Evolutionary conservation across 2,113 vertebrate genomes (phyloP).

Genomic region (Suricata suricatta): DNA sequence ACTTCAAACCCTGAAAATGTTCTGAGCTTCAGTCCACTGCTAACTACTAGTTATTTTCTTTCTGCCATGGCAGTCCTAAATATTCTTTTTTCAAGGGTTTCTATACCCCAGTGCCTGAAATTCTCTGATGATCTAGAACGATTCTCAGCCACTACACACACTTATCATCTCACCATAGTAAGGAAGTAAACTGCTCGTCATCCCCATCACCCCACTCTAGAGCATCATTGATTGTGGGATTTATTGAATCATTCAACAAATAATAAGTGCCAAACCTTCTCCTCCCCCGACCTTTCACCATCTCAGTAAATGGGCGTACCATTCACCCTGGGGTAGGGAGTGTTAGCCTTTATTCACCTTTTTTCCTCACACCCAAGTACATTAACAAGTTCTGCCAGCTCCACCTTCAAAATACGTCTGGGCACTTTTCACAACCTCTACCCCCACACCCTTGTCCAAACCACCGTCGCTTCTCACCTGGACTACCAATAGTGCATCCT

Average conservation of each 20-base stretch:
- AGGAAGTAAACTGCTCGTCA: background rate
- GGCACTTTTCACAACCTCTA: background rate
- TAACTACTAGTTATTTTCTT: background rate
- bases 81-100: background rate
- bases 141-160: background rate
- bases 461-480: background rate
- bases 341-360: background rate
- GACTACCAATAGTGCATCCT: background rate
- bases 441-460: background rate
- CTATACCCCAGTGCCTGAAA: background rate
- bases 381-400: background rate
- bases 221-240: background rate
- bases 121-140: background rate
- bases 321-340: background rate
- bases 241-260: background rate
- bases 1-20: background rate
- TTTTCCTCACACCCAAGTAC: background rate
- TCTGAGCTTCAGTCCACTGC: background rate
- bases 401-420: background rate
- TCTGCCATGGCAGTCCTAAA: background rate
- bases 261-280: background rate
- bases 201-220: background rate
- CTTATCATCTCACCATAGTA: background rate
- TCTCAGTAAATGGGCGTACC: background rate
- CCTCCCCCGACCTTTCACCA: background rate